Evolutionary conservation across 1,140 invertebrate species (phyloP).

Genomic region (Tetragnatha versicolor): DNA sequence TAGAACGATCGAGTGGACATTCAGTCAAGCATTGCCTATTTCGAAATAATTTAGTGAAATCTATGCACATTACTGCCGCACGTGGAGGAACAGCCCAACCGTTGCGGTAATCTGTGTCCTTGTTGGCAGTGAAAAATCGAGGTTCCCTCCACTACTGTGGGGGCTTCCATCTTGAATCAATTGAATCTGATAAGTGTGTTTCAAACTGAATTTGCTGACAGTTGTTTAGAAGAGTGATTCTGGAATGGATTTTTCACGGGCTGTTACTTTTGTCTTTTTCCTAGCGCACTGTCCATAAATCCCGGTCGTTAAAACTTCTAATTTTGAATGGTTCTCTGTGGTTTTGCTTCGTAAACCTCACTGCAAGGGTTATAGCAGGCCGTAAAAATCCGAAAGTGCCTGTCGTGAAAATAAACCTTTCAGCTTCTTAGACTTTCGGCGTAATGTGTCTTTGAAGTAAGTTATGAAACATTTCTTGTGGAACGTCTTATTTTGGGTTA

Average conservation of each 20-base stretch:
- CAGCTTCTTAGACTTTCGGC: too few species aligned
- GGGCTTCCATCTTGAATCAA: too few species aligned
- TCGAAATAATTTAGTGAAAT: slow-evolving; percentile 5
- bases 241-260: not conserved
- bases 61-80: not conserved
- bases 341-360: too few species aligned
- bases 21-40: slow-evolving; percentile 8
- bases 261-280: not conserved
- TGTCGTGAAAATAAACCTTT: too few species aligned
- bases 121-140: not conserved
- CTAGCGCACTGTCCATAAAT: not conserved
- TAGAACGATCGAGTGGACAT: not conserved
- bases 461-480: too few species aligned
- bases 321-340: too few species aligned
- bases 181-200: not conserved
- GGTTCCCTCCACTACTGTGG: too few species aligned
- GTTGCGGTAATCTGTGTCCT: not conserved
- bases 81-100: not conserved
- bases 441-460: too few species aligned
- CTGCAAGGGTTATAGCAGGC: too few species aligned
- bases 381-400: too few species aligned
- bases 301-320: too few species aligned
- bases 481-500: too few species aligned
- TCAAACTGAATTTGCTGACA: not conserved
- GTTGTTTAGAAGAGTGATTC: not conserved